Evolutionary conservation across 2,113 vertebrate species (phyloP), one percentile per base, ranked within the genome.

Genomic region (Collichthys lucidus): DNA sequence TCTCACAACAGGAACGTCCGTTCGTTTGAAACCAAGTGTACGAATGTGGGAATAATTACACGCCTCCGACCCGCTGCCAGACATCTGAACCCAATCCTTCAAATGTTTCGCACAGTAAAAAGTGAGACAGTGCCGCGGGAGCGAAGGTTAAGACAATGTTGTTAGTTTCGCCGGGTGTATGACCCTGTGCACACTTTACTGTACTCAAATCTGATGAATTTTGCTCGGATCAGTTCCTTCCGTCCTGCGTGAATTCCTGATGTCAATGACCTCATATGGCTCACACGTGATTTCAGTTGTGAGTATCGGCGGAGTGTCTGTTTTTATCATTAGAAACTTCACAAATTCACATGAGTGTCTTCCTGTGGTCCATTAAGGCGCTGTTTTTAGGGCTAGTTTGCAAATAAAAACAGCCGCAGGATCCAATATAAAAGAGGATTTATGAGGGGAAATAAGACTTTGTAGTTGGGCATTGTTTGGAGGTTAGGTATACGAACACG

Each of bases 31-130:
- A 82, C 62, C 0, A 47, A 64, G 26, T 26, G 26, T 22, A 49
- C 73, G 35, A 83, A 77, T 65, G 53, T 88, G 85, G 82, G 22
- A 90, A 72, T 73, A 77, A 83, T 87, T 75, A 86, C 55, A 73
- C 26, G 12, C 49, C 10, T 53, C n/a, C 15, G 2, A 67, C 31
- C 4, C 40, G 55, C 24, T 72, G 89, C 74, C 83, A 91, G 77
- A 83, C 87, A 89, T 90, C 85, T 79, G 61, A 76, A 56, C 17
- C 55, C 42, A 56, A 68, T 47, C 35, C n/a, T 61, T 14, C 17
- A 40, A 66, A 63, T 0, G 5, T 55, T 75, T 68, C 29, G n/a
- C 62, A 47, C 1, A 69, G 5, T 72, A 70, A 73, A 71, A 67
- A 26, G 1, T 6, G 8, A 61, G 9, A 42, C 46, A 16, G 19